phyloP scores from a whole-genome alignment of 1,140 invertebrate species.

The Eueides isabella region DNA sequence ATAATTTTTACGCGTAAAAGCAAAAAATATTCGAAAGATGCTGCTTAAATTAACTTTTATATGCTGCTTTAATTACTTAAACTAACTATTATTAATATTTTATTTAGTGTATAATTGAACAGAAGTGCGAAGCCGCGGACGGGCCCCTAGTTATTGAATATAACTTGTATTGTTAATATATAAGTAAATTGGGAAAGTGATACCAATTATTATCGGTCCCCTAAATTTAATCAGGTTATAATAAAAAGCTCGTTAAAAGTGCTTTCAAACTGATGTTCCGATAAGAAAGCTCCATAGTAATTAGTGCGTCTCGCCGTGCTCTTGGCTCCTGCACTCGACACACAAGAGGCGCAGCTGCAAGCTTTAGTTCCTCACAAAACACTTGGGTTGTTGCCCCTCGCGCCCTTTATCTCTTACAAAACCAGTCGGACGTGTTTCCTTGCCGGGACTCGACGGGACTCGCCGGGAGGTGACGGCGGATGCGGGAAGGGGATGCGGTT shows the following conservation, averaged over 20 bases:
- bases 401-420: conserved; percentile 9
- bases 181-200: too few relatives aligned
- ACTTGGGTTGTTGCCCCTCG: not conserved
- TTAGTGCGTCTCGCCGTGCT: not conserved
- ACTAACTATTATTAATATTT: too few relatives aligned
- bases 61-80: too few relatives aligned
- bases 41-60: too few relatives aligned
- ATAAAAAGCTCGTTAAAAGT: not conserved
- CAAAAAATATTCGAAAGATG: too few relatives aligned
- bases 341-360: conserved; percentile 12
- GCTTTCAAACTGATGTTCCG: not conserved
- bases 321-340: not conserved
- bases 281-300: not conserved
- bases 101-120: too few relatives aligned
- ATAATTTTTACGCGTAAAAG: too few relatives aligned
- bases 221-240: too few relatives aligned
- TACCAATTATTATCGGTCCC: too few relatives aligned
- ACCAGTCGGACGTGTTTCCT: conserved; percentile 32
- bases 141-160: too few relatives aligned
- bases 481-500: not conserved
- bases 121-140: too few relatives aligned
- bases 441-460: not conserved
- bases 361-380: conserved; percentile 29
- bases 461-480: not conserved
- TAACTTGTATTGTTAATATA: too few relatives aligned